Percentiles rank a stretch among this genome's conserved stretches.
These are phyloP conservation scores for Fistularia tabacaria DNA, from an alignment of 2,797 vertebrate genomes.

Conservation along the genomic window DNA sequence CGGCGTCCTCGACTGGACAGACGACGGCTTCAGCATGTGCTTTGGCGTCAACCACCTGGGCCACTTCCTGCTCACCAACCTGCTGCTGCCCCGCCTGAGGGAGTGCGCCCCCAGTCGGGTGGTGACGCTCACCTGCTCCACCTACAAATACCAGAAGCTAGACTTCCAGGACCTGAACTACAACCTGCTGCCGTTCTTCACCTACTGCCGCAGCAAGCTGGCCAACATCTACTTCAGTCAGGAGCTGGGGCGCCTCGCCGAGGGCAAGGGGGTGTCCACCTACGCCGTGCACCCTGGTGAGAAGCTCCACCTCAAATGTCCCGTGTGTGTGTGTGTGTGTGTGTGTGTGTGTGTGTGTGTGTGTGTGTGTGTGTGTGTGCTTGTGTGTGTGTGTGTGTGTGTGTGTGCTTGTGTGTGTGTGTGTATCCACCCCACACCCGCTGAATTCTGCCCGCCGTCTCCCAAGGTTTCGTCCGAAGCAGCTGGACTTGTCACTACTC, in stretches of 20 bases:
- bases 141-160: constrained; percentile 80
- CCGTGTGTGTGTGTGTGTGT: no score
- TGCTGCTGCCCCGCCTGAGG: constrained; percentile 74
- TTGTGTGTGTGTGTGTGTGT: no score
- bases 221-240: constrained; percentile 82
- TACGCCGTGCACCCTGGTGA: constrained; percentile 79
- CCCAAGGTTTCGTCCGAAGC: constrained; percentile 77
- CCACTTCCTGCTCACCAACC: constrained; percentile 79
- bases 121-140: constrained; percentile 78
- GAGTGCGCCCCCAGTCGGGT: constrained; percentile 76
- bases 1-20: constrained; percentile 79
- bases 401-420: no score
- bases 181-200: constrained; percentile 80
- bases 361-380: no score
- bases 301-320: no score
- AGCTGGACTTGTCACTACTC: constrained; percentile 78
- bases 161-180: constrained; percentile 83
- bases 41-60: constrained; percentile 82
- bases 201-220: constrained; percentile 82
- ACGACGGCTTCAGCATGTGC: constrained; percentile 80
- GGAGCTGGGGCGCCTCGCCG: constrained; percentile 71
- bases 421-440: no score
- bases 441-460: background rate
- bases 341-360: no score
- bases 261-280: constrained; percentile 73